Percentiles rank a stretch among this genome's conserved stretches.
phyloP scores from a whole-genome alignment of 2,797 vertebrate genomes.

The Acanthurus lineatus region DNA sequence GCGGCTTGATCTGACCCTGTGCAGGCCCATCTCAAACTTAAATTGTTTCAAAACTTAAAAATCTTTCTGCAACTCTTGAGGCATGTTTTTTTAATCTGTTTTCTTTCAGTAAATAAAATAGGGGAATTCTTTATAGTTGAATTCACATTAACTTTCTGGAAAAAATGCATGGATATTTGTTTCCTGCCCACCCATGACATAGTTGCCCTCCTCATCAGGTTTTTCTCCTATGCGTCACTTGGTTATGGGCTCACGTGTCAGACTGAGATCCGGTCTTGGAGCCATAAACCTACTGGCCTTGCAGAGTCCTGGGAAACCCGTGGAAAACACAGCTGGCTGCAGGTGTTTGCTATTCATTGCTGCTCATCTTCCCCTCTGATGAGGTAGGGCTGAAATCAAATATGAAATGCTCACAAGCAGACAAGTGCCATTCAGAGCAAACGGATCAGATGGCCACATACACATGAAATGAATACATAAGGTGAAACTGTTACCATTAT shows the following conservation, averaged over 20 bases:
- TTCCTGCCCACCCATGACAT: background rate
- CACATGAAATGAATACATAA: conserved; percentile 69
- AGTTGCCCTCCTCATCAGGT: conserved; percentile 2
- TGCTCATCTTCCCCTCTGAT: conserved; percentile 49
- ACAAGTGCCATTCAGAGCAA: conserved; percentile 54
- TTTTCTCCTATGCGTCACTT: conserved; percentile 32
- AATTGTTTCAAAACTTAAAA: background rate
- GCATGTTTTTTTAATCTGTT: background rate
- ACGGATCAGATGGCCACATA: conserved; percentile 71
- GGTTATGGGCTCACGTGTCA: conserved; percentile 54
- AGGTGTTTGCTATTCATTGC: conserved; percentile 44
- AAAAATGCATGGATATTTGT: conserved; percentile 10
- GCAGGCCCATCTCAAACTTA: background rate
- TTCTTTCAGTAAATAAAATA: background rate
- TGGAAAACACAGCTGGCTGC: conserved; percentile 37
- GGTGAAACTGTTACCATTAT: conserved; percentile 56
- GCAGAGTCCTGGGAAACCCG: conserved; percentile 13
- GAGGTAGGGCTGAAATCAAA: conserved; percentile 78
- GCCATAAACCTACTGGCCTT: background rate
- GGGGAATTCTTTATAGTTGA: too few species aligned
- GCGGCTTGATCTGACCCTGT: background rate
- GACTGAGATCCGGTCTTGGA: conserved; percentile 23
- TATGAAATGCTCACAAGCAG: conserved; percentile 55
- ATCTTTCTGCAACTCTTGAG: background rate
- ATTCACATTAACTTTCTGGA: background rate